phyloP scores from a whole-genome alignment of 2,113 vertebrate genomes.

The Cervus canadensis region DNA sequence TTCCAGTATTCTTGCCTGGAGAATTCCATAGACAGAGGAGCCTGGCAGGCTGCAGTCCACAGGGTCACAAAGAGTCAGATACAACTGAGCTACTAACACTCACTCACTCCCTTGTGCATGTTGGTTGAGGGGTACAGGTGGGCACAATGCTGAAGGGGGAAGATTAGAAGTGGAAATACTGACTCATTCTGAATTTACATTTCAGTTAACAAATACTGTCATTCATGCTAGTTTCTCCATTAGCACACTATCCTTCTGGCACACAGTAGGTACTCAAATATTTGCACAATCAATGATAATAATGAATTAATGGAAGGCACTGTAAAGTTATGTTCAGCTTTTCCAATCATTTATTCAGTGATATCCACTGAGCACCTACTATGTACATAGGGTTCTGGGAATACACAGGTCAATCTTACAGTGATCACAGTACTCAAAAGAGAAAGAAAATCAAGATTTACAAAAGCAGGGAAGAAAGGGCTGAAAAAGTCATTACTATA shows the following conservation, averaged over 20 bases:
- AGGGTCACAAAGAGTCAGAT: background rate
- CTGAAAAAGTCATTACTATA: accelerated
- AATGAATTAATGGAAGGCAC: background rate
- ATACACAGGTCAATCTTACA: background rate
- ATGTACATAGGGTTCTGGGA: background rate
- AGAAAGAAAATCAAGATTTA: background rate
- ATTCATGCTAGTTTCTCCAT: background rate
- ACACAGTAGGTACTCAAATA: background rate
- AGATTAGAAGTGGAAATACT: background rate
- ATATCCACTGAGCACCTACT: background rate
- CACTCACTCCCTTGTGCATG: background rate
- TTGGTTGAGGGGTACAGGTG: background rate
- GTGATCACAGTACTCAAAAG: background rate
- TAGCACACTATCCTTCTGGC: background rate
- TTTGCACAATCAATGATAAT: background rate
- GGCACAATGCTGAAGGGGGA: background rate
- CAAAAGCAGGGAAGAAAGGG: background rate
- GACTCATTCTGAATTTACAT: background rate
- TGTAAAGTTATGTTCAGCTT: background rate
- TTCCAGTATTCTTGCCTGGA: background rate
- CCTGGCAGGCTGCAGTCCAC: background rate
- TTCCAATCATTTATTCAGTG: background rate
- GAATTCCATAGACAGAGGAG: background rate
- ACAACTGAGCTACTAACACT: background rate
- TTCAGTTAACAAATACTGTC: background rate